Percentiles rank a stretch among this genome's conserved stretches.
Conservation (phyloP, 2,888 invertebrate genomes). For the Macrostomum cliftonense region DNA sequence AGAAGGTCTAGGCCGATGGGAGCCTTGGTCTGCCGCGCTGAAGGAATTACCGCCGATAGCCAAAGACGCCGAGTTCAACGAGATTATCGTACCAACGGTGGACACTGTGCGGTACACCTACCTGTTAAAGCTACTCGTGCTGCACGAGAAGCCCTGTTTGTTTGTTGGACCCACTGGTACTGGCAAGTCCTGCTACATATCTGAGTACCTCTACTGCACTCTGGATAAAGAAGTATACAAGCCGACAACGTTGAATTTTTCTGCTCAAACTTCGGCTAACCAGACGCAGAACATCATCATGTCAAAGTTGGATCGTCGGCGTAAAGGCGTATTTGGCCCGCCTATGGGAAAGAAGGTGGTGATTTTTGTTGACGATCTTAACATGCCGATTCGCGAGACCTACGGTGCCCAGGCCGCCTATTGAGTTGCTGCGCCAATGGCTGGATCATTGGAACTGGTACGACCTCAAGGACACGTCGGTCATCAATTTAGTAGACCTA, state of each 20-base stretch:
- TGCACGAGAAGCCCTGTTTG: conserved; percentile 63
- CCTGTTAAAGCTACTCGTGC: conserved; percentile 57
- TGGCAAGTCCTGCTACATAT: conserved; percentile 38
- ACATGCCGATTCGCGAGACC: conserved; percentile 69
- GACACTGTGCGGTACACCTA: conserved; percentile 51
- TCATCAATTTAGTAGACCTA: conserved; percentile 33
- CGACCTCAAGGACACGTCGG: conserved; percentile 33
- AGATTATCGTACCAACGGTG: conserved; percentile 51
- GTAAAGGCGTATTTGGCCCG: conserved; percentile 79
- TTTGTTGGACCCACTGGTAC: conserved; percentile 48
- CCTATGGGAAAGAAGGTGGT: conserved; percentile 58
- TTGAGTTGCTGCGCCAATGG: conserved; percentile 53
- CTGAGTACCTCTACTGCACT: conserved; percentile 51
- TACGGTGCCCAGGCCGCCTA: conserved; percentile 84
- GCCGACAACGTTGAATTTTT: conserved; percentile 70
- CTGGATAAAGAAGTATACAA: conserved; percentile 59
- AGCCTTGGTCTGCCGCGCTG: conserved; percentile 69
- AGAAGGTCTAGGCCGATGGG: conserved; percentile 60
- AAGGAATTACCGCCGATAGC: conserved; percentile 51
- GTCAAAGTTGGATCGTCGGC: conserved; percentile 71
- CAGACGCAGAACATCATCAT: conserved; percentile 83
- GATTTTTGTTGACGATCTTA: conserved; percentile 83
- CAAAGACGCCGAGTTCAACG: conserved; percentile 72
- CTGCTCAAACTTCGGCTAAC: conserved; percentile 76
- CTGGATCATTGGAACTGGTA: conserved; percentile 35